Evolutionary conservation across 2,888 invertebrate genomes (phyloP).

Genomic region (Sturmia bella): DNA sequence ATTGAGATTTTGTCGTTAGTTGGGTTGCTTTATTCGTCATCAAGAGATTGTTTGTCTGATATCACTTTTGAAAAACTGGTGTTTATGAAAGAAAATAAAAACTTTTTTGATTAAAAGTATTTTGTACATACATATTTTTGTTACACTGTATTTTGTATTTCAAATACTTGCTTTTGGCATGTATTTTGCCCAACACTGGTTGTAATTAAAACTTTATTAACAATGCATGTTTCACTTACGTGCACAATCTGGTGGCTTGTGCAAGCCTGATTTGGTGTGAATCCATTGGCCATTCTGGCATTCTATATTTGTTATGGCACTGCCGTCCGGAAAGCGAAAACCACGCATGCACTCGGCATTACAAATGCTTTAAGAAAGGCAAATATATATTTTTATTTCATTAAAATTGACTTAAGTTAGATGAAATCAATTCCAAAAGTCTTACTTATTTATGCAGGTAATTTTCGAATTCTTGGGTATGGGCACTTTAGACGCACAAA

Average conservation of each 20-base stretch:
- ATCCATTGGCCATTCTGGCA: slow-evolving; percentile 88
- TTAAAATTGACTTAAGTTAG: too few species aligned
- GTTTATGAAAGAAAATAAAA: too few species aligned
- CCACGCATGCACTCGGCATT: slow-evolving; percentile 86
- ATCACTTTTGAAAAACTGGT: too few species aligned
- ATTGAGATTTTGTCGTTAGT: too few species aligned
- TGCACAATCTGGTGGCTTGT: slow-evolving; percentile 87
- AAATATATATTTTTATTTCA: slow-evolving; percentile 23
- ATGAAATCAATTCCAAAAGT: slow-evolving; percentile 57
- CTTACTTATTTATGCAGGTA: slow-evolving; percentile 86
- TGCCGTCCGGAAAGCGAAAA: slow-evolving; percentile 88
- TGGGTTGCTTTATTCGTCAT: too few species aligned
- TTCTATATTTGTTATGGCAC: slow-evolving; percentile 85
- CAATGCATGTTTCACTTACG: slow-evolving; percentile 82
- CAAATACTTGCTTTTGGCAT: too few species aligned
- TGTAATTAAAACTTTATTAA: too few species aligned
- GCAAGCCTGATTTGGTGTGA: slow-evolving; percentile 85
- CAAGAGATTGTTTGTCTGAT: too few species aligned
- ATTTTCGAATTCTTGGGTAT: slow-evolving; percentile 86
- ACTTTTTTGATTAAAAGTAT: too few species aligned
- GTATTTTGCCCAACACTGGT: too few species aligned
- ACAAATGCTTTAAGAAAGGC: slow-evolving; percentile 84
- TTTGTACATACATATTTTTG: too few species aligned
- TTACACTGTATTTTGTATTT: too few species aligned
- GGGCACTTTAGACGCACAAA: slow-evolving; percentile 86